These are phyloP conservation scores for Xiphias gladius DNA, from an alignment of 2,113 vertebrate species.

Conservation along the genomic window DNA sequence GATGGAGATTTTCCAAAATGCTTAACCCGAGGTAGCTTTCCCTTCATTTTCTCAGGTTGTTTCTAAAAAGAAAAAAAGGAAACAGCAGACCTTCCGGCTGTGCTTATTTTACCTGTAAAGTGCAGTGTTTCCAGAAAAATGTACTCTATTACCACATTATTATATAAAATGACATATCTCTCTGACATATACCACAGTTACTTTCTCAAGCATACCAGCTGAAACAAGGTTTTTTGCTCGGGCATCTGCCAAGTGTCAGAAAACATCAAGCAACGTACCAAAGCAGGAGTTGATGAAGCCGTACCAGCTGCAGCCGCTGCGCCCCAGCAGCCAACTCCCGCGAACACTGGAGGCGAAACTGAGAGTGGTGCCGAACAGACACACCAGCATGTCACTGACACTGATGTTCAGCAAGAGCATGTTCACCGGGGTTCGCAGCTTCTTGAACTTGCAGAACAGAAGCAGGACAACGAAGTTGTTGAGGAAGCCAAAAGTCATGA, in stretches of 20 bases:
- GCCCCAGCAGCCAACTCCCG: slow-evolving; percentile 89
- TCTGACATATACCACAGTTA: not conserved
- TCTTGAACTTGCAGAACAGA: slow-evolving; percentile 92
- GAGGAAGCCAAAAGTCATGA: slow-evolving; percentile 90
- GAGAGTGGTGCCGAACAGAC: slow-evolving; percentile 90
- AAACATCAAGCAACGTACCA: slow-evolving; percentile 79
- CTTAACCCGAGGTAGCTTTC: too few relatives aligned
- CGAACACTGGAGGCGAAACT: slow-evolving; percentile 90
- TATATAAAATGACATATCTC: too few relatives aligned
- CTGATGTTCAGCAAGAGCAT: slow-evolving; percentile 93
- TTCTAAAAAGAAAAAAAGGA: too few relatives aligned
- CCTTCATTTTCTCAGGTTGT: too few relatives aligned
- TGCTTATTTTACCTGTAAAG: too few relatives aligned
- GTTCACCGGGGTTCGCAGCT: slow-evolving; percentile 90
- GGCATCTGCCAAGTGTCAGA: not conserved
- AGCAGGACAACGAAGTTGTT: slow-evolving; percentile 91
- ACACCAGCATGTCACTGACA: slow-evolving; percentile 92
- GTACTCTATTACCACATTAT: not conserved
- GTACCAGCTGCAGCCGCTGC: slow-evolving; percentile 90
- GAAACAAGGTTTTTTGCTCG: not conserved
- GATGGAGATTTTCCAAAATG: too few relatives aligned
- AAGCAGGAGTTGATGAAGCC: slow-evolving; percentile 95
- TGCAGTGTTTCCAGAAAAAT: too few relatives aligned
- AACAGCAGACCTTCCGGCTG: too few relatives aligned
- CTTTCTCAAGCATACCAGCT: not conserved